These are phyloP conservation scores for Dendrolimus pini DNA, from an alignment of 2,888 invertebrate species.

Conservation along the genomic window DNA sequence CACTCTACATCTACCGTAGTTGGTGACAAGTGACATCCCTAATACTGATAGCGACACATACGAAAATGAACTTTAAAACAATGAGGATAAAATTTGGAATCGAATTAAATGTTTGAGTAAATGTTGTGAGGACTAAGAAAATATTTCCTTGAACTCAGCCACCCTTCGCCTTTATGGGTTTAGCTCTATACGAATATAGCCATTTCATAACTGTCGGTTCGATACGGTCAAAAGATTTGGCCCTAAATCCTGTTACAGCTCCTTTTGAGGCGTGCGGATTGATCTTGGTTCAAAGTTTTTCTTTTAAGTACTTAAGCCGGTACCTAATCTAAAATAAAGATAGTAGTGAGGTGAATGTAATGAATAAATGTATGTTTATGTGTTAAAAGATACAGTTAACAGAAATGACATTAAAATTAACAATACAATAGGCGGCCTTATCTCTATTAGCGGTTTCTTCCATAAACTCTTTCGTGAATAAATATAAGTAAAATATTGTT, in stretches of 20 bases:
- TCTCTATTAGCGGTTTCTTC: too few species aligned
- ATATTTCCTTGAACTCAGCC: conserved; percentile 40
- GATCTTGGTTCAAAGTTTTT: conserved; percentile 11
- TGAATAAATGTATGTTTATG: too few species aligned
- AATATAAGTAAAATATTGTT: too few species aligned
- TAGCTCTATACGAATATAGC: conserved; percentile 30
- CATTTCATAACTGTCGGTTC: conserved; percentile 70
- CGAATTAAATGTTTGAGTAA: conserved; percentile 27
- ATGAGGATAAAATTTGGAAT: conserved; percentile 14
- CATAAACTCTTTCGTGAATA: too few species aligned
- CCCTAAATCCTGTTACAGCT: conserved; percentile 45
- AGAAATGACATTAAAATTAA: too few species aligned
- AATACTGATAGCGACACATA: background rate
- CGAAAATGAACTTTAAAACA: conserved; percentile 22
- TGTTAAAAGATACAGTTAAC: too few species aligned
- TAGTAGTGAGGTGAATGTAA: too few species aligned
- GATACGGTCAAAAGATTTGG: conserved; percentile 52
- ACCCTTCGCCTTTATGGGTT: background rate
- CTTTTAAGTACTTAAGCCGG: too few species aligned
- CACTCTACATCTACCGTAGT: background rate
- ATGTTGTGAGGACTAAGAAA: conserved; percentile 55
- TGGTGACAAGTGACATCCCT: background rate
- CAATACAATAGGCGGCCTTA: too few species aligned
- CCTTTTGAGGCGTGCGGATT: conserved; percentile 19
- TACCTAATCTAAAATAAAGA: too few species aligned